Evolutionary conservation across 2,888 invertebrate species (phyloP), one percentile per base, ranked within the genome.

Genomic region (Mythimna pallens): DNA sequence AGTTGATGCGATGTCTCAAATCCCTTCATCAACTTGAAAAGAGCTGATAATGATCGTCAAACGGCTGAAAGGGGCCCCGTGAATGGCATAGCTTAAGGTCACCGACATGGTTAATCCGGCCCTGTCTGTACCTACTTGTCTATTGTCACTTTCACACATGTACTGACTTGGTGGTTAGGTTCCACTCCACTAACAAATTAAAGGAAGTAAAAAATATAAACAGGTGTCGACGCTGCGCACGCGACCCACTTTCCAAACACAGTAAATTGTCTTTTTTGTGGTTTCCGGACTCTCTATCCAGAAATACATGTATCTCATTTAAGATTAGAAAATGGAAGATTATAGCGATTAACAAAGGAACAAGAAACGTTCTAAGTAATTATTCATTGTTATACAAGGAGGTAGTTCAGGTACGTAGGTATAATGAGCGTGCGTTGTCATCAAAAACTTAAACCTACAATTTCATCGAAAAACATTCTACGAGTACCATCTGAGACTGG

Each of bases 171-270:
- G 52, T 68, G 76, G 72, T 66, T 76, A 77, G 47, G 47, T 47
- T 17, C 17, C 47, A 17, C 47, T 14, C 25, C 66, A 73, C 63
- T 70, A 59, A 78, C 63, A 69, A 82, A 82, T 65, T 43, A 62
- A 68, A 71, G 67, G 63, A 82, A 78, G 68, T 65, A 80, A 76
- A 52, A 78, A 81, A 65, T 70, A 50, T 75, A 65, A 58, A 73
- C 30, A 78, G 64, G 57, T 59, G 69, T 71, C 57, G 57, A 52
- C 47, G 70, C 62, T 75, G 82, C 77, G 80, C 84, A 76, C 73
- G 69, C 78, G 70, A 58, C 82, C 66, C 25, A 78, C 80, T 80
- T 80, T 80, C 82, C 67, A 73, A 82, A 66, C 63, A 64, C 73
- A 34, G 40, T 59, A 40, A 78, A 73, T 73, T 67, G 54, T 82